Evolutionary conservation across 2,797 vertebrate species (phyloP), one percentile per base, ranked within the genome.

Genomic region (Sebastes goodei): DNA sequence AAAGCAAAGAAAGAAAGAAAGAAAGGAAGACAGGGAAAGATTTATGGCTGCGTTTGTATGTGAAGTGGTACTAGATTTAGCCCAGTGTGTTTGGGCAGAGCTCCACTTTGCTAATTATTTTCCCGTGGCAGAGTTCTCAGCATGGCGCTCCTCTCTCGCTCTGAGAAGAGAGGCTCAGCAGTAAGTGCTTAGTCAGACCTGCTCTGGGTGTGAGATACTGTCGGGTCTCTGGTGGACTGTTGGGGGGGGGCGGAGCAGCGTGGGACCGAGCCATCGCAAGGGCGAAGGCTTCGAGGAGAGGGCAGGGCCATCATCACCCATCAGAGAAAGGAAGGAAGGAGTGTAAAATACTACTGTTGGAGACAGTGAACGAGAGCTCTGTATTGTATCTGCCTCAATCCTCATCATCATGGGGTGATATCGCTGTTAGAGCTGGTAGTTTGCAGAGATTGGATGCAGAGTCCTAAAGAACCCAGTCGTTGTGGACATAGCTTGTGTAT

Each of bases 81-180:
- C 86, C 68, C 79, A 73, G 84, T 83, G 79, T 92, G 71, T 92
- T 93, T 93, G 89, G 88, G 92, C 91, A 88, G 84, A 88, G 85
- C 90, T 93, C 91, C 91, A 93, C 88, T 94, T 94, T 94, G 89
- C 91, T 95, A 94, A 95, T 96, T 95, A 95, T 94, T 93, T 94
- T 92, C 81, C 82, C 71, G 85, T 92, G 89, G 86, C 87, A 90
- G 92, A 93, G 86, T 86, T 94, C 92, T 95, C 94, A 94, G 92
- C 89, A 69, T 92, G 91, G 86, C 71, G 83, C 90, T 84, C 82
- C 86, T 90, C 88, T 82, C 86, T 87, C 65, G 35, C 85, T 89
- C 84, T 60, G 86, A 92, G 88, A 86, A 74, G 78, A 92, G 84
- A 88, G 85, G 82, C 86, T 90, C 78, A 60, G 88, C 80, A 10